Evolutionary conservation across 2,888 invertebrate genomes (phyloP).

Genomic region (Zygogramma bicolorata): DNA sequence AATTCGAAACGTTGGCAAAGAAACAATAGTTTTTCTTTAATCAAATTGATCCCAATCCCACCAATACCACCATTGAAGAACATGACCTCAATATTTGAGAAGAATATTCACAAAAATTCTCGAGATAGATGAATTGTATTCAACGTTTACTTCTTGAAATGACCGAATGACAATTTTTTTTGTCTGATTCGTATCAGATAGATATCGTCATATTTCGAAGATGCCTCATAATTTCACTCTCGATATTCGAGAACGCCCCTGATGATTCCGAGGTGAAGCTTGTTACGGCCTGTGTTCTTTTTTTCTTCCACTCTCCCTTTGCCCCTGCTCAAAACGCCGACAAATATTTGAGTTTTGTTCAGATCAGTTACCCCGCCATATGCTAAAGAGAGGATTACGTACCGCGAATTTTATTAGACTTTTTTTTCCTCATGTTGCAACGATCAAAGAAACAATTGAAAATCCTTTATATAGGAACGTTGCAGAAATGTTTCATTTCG

Average conservation of each 20-base stretch:
- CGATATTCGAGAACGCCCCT: constrained; percentile 21
- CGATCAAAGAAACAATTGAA: constrained; percentile 49
- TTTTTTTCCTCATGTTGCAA: constrained; percentile 41
- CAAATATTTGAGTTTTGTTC: constrained; percentile 61
- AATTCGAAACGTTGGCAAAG: too few relatives aligned
- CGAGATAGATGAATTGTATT: too few relatives aligned
- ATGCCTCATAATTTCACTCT: background rate
- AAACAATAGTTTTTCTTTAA: too few relatives aligned
- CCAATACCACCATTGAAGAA: too few relatives aligned
- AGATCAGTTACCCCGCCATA: constrained; percentile 59
- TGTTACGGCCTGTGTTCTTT: constrained; percentile 37
- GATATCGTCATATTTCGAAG: too few relatives aligned
- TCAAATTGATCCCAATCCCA: too few relatives aligned
- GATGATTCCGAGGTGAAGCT: constrained; percentile 31
- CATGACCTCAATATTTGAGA: too few relatives aligned
- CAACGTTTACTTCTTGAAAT: too few relatives aligned
- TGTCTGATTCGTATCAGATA: too few relatives aligned
- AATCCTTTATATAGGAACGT: constrained; percentile 36
- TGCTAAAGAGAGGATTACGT: constrained; percentile 59
- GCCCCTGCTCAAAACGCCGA: constrained; percentile 60
- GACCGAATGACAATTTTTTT: too few relatives aligned
- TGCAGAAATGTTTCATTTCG: constrained; percentile 40
- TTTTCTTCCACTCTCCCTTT: constrained; percentile 44
- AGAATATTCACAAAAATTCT: too few relatives aligned
- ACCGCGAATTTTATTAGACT: constrained; percentile 50